Evolutionary conservation across 2,797 vertebrate species (phyloP).

Genomic region (Falco cherrug): DNA sequence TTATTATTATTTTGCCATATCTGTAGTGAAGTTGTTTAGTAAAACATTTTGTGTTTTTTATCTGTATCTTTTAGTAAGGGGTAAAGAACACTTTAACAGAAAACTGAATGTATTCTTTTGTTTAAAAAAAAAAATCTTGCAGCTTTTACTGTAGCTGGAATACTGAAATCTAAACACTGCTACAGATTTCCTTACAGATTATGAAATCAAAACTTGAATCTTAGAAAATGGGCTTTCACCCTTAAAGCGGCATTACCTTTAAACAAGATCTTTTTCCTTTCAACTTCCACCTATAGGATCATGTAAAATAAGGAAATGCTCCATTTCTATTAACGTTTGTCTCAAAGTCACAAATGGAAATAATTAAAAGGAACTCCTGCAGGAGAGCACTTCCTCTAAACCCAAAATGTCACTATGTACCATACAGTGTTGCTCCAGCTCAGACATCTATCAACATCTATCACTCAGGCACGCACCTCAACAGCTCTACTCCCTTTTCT

Average conservation of each 20-base stretch:
- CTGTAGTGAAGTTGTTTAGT: constrained; percentile 19
- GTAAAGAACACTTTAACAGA: background rate
- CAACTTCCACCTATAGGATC: background rate
- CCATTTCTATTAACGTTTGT: background rate
- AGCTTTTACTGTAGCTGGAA: background rate
- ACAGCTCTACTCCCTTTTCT: constrained; percentile 72
- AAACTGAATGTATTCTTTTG: constrained; percentile 12
- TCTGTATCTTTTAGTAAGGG: background rate
- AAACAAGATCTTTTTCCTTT: constrained; percentile 2
- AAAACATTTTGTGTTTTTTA: background rate
- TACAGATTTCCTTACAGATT: constrained; percentile 28
- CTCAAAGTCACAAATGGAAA: constrained; percentile 31
- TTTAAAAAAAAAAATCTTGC: background rate
- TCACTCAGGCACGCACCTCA: constrained; percentile 65
- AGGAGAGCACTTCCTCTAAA: constrained; percentile 40
- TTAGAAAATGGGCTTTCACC: constrained; percentile 9
- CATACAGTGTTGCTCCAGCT: constrained; percentile 36
- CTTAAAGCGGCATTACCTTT: constrained; percentile 31
- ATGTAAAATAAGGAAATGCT: background rate
- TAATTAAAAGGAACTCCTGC: constrained; percentile 66
- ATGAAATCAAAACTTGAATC: constrained; percentile 40
- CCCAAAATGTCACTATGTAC: constrained; percentile 47
- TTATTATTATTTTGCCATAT: background rate
- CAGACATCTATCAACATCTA: constrained; percentile 68
- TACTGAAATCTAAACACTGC: constrained; percentile 1